Evolutionary conservation across 2,888 invertebrate genomes (phyloP).

Genomic region (Lithodes maja): DNA sequence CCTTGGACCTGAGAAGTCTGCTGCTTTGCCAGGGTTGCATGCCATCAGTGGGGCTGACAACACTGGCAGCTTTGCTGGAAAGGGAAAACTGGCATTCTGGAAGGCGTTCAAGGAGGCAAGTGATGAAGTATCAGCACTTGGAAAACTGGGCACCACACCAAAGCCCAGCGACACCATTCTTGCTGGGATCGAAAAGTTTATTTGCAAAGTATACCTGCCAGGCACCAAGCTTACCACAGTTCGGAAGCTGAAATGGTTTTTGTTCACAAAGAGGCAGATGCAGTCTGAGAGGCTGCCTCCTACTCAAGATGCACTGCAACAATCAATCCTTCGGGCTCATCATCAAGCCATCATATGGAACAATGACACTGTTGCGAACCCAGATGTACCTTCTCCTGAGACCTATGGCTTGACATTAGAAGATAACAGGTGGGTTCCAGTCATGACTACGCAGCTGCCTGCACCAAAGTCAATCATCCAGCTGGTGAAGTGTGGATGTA

Average conservation of each 20-base stretch:
- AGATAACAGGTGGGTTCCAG: not conserved
- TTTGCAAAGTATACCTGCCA: not conserved
- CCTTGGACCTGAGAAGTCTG: not conserved
- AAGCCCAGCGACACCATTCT: not conserved
- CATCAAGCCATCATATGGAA: slow-evolving; percentile 9
- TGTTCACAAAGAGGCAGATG: slow-evolving; percentile 5
- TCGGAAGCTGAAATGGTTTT: not conserved
- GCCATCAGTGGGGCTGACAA: not conserved
- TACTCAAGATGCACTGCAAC: not conserved
- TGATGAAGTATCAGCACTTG: not conserved
- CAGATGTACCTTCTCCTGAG: slow-evolving; percentile 1
- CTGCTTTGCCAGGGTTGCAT: slow-evolving; percentile 1
- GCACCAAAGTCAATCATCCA: not conserved
- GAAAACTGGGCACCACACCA: not conserved
- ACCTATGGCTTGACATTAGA: not conserved
- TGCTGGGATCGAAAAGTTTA: not conserved
- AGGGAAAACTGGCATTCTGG: not conserved
- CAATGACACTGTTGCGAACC: slow-evolving; percentile 15
- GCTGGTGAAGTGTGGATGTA: slow-evolving; percentile 1
- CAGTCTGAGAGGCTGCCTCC: slow-evolving; percentile 11
- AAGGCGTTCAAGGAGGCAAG: not conserved
- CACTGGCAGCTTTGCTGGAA: slow-evolving; percentile 5
- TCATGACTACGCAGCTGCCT: not conserved
- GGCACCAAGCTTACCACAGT: not conserved
- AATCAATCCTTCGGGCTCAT: not conserved